Conservation (phyloP, 2,797 vertebrate genomes). For the Premnoplex brunnescens region DNA sequence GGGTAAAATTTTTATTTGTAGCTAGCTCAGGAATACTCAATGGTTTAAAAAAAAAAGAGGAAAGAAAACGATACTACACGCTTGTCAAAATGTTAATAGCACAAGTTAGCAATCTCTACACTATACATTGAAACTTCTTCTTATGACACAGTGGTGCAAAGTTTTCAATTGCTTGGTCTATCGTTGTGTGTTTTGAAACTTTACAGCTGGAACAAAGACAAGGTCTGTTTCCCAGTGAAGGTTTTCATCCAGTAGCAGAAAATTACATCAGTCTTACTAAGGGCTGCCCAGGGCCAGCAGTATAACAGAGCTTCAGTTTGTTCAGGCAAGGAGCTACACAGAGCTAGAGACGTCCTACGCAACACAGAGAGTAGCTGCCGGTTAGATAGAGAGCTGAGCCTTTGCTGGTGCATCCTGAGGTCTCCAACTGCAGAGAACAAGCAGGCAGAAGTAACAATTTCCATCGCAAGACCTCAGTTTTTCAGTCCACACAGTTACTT, state of each 20-base stretch:
- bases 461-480: slow-evolving; percentile 1
- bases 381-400: slow-evolving; percentile 18
- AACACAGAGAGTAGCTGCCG: slow-evolving; percentile 10
- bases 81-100: slow-evolving; percentile 83
- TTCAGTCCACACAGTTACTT: slow-evolving; percentile 8
- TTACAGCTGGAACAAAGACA: slow-evolving; percentile 54
- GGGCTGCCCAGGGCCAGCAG: slow-evolving; percentile 27
- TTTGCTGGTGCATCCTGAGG: slow-evolving; percentile 66
- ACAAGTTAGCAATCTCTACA: slow-evolving; percentile 83
- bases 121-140: slow-evolving; percentile 78
- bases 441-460: slow-evolving; percentile 7
- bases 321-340: slow-evolving; percentile 6
- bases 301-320: background rate
- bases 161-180: slow-evolving; percentile 70
- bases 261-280: slow-evolving; percentile 10
- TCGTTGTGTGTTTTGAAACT: slow-evolving; percentile 28
- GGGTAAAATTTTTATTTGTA: slow-evolving; percentile 81
- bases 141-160: slow-evolving; percentile 77
- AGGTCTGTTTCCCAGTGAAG: slow-evolving; percentile 40
- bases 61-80: slow-evolving; percentile 76
- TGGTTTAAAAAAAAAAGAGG: slow-evolving; percentile 62
- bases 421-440: slow-evolving; percentile 46
- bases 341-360: background rate
- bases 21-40: slow-evolving; percentile 77
- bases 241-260: slow-evolving; percentile 38